A percentile compares a stretch with the other conserved stretches of the same genome.
Conservation (phyloP, 2,888 invertebrate genomes). For the Lepidochrysops patricia region DNA sequence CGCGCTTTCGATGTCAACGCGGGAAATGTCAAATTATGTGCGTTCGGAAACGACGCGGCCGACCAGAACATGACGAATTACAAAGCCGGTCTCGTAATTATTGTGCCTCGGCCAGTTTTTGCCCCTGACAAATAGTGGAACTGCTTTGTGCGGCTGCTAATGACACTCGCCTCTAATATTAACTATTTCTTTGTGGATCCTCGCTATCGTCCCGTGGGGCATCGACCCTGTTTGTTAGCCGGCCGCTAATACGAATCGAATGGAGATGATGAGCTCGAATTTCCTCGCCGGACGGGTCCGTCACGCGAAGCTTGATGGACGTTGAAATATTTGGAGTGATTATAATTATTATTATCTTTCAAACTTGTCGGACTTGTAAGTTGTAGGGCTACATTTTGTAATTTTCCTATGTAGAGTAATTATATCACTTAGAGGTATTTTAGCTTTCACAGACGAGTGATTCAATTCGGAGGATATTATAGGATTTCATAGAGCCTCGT, state of each 20-base stretch:
- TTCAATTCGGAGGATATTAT: too few species aligned
- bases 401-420: too few species aligned
- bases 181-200: constrained; percentile 69
- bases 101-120: constrained; percentile 73
- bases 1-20: constrained; percentile 44
- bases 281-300: constrained; percentile 49
- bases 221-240: constrained; percentile 66
- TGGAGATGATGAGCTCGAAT: constrained; percentile 62
- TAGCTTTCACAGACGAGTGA: too few species aligned
- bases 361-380: neutral
- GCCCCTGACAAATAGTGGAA: constrained; percentile 71
- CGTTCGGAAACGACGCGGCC: constrained; percentile 64
- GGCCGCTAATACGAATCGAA: constrained; percentile 68
- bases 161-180: constrained; percentile 70
- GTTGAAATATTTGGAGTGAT: constrained; percentile 47
- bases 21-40: constrained; percentile 71
- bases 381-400: too few species aligned
- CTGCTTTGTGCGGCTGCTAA: constrained; percentile 70
- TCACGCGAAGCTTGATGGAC: constrained; percentile 59
- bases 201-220: constrained; percentile 50
- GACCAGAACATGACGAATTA: constrained; percentile 74
- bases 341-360: constrained; percentile 27
- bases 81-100: constrained; percentile 72
- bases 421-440: too few species aligned
- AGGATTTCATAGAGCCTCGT: too few species aligned